A percentile compares a stretch with the other conserved stretches of the same genome.
Evolutionary conservation across 2,888 invertebrate species (phyloP).

Genomic region (Boloria euphrosyne): DNA sequence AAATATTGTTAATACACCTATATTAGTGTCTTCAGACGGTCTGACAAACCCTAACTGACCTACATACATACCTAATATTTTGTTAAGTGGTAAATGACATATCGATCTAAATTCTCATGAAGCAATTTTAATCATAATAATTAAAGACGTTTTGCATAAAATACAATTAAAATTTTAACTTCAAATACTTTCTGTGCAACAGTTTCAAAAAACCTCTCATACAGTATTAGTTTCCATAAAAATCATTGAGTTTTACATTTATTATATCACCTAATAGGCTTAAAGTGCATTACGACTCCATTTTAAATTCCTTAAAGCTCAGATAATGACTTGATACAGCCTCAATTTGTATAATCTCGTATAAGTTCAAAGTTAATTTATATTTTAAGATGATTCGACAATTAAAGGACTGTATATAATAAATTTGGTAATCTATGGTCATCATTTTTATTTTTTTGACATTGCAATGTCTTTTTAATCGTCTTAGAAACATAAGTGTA

Average conservation of each 20-base stretch:
- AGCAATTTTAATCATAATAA: too few species aligned
- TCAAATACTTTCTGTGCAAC: not conserved
- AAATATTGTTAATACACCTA: too few species aligned
- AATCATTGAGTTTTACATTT: constrained; percentile 20
- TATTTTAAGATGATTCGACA: constrained; percentile 13
- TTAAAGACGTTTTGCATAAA: too few species aligned
- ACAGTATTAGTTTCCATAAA: constrained; percentile 22
- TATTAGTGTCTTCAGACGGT: too few species aligned
- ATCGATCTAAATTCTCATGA: too few species aligned
- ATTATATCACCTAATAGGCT: constrained; percentile 29
- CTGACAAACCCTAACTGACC: too few species aligned
- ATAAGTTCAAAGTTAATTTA: constrained; percentile 8
- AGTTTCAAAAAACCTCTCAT: constrained; percentile 1
- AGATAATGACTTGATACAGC: constrained; percentile 21
- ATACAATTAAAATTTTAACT: too few species aligned
- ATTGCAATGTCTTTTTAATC: too few species aligned
- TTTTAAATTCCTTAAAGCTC: constrained; percentile 22
- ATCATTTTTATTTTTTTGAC: too few species aligned
- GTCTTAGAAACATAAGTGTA: too few species aligned
- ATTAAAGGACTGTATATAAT: constrained; percentile 5
- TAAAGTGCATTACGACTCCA: constrained; percentile 21
- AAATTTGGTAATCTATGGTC: not conserved
- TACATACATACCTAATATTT: too few species aligned
- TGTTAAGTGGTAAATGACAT: too few species aligned
- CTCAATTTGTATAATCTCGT: constrained; percentile 23